Base-by-base conservation (phyloP, 2,888 invertebrate genomes). In the Nomada ruficornis region DNA sequence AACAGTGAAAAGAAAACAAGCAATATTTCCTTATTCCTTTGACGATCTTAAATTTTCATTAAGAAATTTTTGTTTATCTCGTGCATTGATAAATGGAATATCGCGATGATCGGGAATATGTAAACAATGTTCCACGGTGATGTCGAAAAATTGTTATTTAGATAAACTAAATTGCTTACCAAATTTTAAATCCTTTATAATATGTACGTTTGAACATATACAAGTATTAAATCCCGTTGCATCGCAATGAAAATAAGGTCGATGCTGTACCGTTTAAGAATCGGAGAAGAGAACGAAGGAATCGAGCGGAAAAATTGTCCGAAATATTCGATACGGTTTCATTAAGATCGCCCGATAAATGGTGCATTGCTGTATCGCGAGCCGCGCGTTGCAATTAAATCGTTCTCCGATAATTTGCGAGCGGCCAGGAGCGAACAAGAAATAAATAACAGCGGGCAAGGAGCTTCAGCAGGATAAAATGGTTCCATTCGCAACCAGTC, bases 361-460 rank as follows among this genome's bases (percentile, higher is more conserved):
- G 42, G 68, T 42, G 64, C 73, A 64, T 60, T 65, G 69, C 69
- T 20, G 80, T 75, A 72, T 77, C 65, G 23, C 67, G 64, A 29
- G 15, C 60, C 50, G 60, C 52, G 59, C 47, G 29, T 70, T 42
- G 72, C 75, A 77, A 86, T 77, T 83, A 86, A 86, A 83, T 64
- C 59, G 63, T 65, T 57, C 62, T 10, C 23, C 72, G 47, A 65
- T 81, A 57, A 80, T 80, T 76, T 54, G 65, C 67, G 20, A 62
- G 47, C 47, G 64, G 36, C 2, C 29, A 36, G 50, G 47, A 44
- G 52, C 4, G 54, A 20, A 67, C 60, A 74, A 72, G 68, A 26
- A 62, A 47, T 3, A 47, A 47, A 15, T 2, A 76, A 74, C 44
- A 36, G 29, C 29, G 13, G 20, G 62, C 57, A 54, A 59, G 50